Evolutionary conservation across 2,888 invertebrate genomes (phyloP).

Genomic region (Xylocampa areola): DNA sequence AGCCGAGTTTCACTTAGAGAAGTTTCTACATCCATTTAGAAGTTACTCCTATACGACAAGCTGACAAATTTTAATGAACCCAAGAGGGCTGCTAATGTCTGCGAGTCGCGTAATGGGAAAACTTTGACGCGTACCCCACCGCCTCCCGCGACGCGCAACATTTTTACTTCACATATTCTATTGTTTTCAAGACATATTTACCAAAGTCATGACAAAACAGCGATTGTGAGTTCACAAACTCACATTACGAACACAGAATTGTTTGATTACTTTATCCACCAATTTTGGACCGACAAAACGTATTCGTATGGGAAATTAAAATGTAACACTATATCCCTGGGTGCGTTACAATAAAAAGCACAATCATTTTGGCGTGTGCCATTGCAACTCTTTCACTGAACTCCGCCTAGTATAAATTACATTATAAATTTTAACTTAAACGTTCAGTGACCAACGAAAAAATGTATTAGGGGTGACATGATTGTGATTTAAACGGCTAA

Average conservation of each 20-base stretch:
- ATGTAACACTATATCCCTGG: slow-evolving; percentile 78
- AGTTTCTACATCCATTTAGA: slow-evolving; percentile 89
- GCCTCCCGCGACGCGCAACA: slow-evolving; percentile 53
- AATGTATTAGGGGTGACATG: slow-evolving; percentile 80
- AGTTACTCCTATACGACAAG: slow-evolving; percentile 86
- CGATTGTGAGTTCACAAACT: slow-evolving; percentile 66
- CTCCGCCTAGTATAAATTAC: slow-evolving; percentile 80
- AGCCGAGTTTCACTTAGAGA: slow-evolving; percentile 88
- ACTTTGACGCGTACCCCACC: slow-evolving; percentile 72
- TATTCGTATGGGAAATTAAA: slow-evolving; percentile 43
- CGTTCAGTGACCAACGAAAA: slow-evolving; percentile 86
- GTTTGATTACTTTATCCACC: slow-evolving; percentile 65
- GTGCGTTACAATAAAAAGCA: slow-evolving; percentile 79
- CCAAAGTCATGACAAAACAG: slow-evolving; percentile 66
- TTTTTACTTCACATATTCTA: slow-evolving; percentile 74
- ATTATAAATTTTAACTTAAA: slow-evolving; percentile 83
- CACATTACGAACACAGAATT: slow-evolving; percentile 67
- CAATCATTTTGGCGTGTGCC: slow-evolving; percentile 86
- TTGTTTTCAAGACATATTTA: slow-evolving; percentile 78
- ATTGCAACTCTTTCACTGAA: slow-evolving; percentile 79
- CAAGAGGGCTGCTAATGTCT: slow-evolving; percentile 88
- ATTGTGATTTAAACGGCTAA: slow-evolving; percentile 88
- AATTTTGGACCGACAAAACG: slow-evolving; percentile 42
- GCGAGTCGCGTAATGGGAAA: slow-evolving; percentile 86
- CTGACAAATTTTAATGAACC: slow-evolving; percentile 90